These are phyloP conservation scores for Lethenteron camtschaticum DNA, from an alignment of 2,113 vertebrate species.

Conservation along the genomic window DNA sequence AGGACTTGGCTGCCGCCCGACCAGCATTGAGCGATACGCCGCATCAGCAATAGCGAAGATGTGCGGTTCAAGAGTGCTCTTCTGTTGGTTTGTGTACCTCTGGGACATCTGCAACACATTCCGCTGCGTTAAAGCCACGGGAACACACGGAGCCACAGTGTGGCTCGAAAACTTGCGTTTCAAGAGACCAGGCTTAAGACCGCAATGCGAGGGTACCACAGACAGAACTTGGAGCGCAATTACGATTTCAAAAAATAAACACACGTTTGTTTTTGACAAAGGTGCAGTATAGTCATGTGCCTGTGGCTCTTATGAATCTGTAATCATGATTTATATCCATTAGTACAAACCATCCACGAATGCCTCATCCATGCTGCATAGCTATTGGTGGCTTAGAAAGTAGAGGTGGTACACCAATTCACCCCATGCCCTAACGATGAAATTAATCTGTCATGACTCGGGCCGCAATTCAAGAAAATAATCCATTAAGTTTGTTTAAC, in stretches of 20 bases:
- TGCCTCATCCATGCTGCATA: too few relatives aligned
- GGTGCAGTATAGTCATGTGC: not conserved
- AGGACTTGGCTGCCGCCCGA: conserved; percentile 10
- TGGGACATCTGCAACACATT: conserved; percentile 18
- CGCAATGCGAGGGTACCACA: not conserved
- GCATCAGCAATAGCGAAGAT: conserved; percentile 27
- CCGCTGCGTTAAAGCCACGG: too few relatives aligned
- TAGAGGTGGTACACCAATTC: too few relatives aligned
- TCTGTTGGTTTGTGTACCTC: conserved; percentile 17
- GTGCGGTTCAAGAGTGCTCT: conserved; percentile 19
- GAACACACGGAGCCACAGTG: not conserved
- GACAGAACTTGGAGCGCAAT: not conserved
- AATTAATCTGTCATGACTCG: too few relatives aligned
- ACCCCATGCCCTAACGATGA: too few relatives aligned
- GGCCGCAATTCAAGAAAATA: too few relatives aligned
- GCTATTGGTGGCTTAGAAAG: too few relatives aligned
- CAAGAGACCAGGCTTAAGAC: not conserved
- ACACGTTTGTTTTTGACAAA: not conserved
- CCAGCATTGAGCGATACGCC: conserved; percentile 24
- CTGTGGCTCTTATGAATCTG: too few relatives aligned
- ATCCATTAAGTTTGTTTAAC: too few relatives aligned
- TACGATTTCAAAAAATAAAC: not conserved
- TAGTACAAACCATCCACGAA: too few relatives aligned
- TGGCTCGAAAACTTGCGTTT: not conserved
- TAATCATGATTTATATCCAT: too few relatives aligned